Conservation (phyloP, 2,797 vertebrate species). For the Coregonus suidteri region DNA sequence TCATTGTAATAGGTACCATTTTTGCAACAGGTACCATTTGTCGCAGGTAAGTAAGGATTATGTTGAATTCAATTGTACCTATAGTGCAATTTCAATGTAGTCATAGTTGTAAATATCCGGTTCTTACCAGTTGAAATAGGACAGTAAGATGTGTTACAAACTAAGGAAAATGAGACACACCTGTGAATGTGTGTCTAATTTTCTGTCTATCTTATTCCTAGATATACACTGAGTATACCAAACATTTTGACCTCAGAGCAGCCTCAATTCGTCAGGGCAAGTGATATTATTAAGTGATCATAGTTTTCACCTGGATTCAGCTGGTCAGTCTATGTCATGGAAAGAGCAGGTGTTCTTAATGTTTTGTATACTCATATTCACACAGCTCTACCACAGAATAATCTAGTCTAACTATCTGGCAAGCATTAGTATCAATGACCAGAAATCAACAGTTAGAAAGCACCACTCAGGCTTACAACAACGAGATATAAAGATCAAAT, state of each 20-base stretch:
- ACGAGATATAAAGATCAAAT: constrained; percentile 76
- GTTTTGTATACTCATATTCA: no score
- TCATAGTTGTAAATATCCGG: neutral
- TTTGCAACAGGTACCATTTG: no score
- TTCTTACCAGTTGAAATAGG: neutral
- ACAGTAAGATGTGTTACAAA: neutral
- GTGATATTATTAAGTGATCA: no score
- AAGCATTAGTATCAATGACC: constrained; percentile 63
- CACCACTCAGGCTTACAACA: constrained; percentile 68
- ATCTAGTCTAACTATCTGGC: constrained; percentile 50
- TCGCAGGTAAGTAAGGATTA: no score
- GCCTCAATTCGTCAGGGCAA: no score
- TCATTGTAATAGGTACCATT: no score
- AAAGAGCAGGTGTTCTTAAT: no score
- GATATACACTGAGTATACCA: constrained; percentile 23
- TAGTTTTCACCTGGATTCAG: no score
- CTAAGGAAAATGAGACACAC: neutral
- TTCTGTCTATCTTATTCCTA: constrained; percentile 21
- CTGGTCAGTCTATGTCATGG: no score
- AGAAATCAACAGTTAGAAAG: constrained; percentile 61
- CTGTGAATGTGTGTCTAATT: constrained; percentile 3
- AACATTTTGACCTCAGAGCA: no score
- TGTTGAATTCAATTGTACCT: no score
- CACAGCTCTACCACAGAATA: constrained; percentile 20
- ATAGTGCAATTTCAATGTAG: no score